These are phyloP conservation scores for Xestia ashworthii DNA, from an alignment of 2,888 invertebrate genomes.

Conservation along the genomic window DNA sequence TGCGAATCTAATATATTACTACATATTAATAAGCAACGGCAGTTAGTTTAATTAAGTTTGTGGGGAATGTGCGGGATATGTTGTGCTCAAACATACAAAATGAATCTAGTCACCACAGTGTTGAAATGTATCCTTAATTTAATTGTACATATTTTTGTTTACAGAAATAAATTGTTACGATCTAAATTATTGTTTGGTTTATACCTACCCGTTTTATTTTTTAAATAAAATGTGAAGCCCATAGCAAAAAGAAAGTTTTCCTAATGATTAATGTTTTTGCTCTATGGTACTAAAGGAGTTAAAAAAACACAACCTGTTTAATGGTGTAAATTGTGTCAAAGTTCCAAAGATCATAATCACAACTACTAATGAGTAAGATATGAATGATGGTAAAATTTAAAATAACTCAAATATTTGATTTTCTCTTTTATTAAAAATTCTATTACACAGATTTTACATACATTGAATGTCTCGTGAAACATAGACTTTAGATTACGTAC, in stretches of 20 bases:
- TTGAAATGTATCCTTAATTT: constrained; percentile 59
- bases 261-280: not conserved
- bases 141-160: constrained; percentile 72
- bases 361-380: too few species aligned
- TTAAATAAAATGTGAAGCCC: not conserved
- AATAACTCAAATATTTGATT: constrained; percentile 49
- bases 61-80: constrained; percentile 75
- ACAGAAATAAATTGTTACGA: constrained; percentile 58
- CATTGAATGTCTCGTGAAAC: constrained; percentile 60
- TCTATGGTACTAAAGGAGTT: not conserved
- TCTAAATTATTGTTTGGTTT: constrained; percentile 21
- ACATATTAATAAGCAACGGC: constrained; percentile 63
- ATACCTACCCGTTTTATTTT: not conserved
- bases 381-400: constrained; percentile 20
- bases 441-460: constrained; percentile 81
- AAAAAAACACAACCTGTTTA: not conserved
- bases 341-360: not conserved
- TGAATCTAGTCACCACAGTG: constrained; percentile 82
- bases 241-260: not conserved
- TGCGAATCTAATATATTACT: constrained; percentile 44
- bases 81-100: constrained; percentile 80
- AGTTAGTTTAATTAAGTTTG: constrained; percentile 68
- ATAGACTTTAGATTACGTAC: constrained; percentile 50
- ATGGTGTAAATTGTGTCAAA: not conserved
- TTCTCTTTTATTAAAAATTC: constrained; percentile 81